phyloP scores from a whole-genome alignment of 2,888 invertebrate genomes.

The Sarcophaga rosellei region DNA sequence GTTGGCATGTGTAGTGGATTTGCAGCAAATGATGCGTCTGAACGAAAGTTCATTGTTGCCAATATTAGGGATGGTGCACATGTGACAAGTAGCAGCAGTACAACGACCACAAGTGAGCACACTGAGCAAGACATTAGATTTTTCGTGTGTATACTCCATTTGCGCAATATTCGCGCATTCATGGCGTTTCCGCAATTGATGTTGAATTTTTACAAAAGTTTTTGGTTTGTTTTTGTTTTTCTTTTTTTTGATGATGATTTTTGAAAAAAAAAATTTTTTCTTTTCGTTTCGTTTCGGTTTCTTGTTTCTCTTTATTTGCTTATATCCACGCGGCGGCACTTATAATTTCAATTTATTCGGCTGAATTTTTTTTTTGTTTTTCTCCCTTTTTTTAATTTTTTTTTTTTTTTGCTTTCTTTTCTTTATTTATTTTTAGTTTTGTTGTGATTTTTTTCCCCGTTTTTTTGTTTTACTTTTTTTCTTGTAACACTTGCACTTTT shows the following conservation, averaged over 20 bases:
- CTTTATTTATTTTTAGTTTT: not conserved
- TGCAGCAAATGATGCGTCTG: slow-evolving; percentile 65
- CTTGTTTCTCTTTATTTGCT: slow-evolving; percentile 6
- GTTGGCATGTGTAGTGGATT: slow-evolving; percentile 63
- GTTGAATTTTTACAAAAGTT: slow-evolving; percentile 61
- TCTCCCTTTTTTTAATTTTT: not conserved
- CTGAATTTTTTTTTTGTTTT: not conserved
- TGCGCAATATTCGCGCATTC: slow-evolving; percentile 82
- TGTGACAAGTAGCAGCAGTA: slow-evolving; percentile 80
- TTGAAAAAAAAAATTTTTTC: slow-evolving; percentile 2
- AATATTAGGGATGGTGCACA: slow-evolving; percentile 74
- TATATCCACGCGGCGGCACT: not conserved
- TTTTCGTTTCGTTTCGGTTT: not conserved
- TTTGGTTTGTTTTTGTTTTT: slow-evolving; percentile 16
- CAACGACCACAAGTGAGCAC: slow-evolving; percentile 79
- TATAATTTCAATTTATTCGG: slow-evolving; percentile 5
- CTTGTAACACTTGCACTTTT: slow-evolving; percentile 29
- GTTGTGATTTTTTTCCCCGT: not conserved
- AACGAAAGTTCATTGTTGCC: slow-evolving; percentile 68
- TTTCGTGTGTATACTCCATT: slow-evolving; percentile 82
- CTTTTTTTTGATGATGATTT: slow-evolving; percentile 4
- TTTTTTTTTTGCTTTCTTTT: not conserved
- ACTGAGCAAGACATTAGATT: slow-evolving; percentile 79
- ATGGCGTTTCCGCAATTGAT: slow-evolving; percentile 78
- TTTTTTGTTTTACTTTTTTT: not conserved